These are phyloP conservation scores for Perithous albicinctus DNA, from an alignment of 2,888 invertebrate genomes.

Conservation along the genomic window DNA sequence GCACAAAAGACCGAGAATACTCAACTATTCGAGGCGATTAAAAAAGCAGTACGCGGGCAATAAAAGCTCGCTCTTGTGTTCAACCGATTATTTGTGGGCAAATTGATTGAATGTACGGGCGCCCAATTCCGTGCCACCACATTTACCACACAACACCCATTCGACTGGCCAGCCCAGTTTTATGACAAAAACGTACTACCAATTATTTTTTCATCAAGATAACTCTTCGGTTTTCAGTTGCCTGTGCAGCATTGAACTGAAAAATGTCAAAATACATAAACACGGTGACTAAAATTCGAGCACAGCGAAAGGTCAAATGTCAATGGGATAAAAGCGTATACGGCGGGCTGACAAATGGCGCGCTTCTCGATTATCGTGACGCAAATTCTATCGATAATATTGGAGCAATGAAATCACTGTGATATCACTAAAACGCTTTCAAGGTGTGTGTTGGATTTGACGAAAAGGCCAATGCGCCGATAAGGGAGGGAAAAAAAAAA, in stretches of 20 bases:
- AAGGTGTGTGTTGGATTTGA: slow-evolving; percentile 81
- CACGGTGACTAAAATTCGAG: background rate
- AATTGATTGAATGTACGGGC: slow-evolving; percentile 38
- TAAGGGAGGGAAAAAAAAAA: slow-evolving; percentile 31
- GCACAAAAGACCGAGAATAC: slow-evolving; percentile 45
- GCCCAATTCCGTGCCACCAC: slow-evolving; percentile 11
- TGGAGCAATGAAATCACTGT: slow-evolving; percentile 84
- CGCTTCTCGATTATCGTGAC: slow-evolving; percentile 56
- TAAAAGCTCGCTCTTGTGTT: slow-evolving; percentile 33
- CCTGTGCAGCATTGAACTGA: background rate
- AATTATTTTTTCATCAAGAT: slow-evolving; percentile 38
- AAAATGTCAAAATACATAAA: background rate
- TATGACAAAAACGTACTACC: slow-evolving; percentile 38
- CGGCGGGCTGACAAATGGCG: slow-evolving; percentile 52
- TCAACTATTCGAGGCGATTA: slow-evolving; percentile 41
- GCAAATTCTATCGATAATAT: slow-evolving; percentile 83
- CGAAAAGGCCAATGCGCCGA: slow-evolving; percentile 62
- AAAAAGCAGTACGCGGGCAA: slow-evolving; percentile 30
- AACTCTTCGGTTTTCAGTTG: slow-evolving; percentile 11
- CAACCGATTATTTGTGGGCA: slow-evolving; percentile 35
- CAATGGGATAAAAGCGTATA: slow-evolving; percentile 5
- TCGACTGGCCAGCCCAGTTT: background rate
- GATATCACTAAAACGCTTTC: slow-evolving; percentile 84
- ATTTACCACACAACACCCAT: background rate
- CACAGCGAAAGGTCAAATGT: slow-evolving; percentile 19